Conservation (phyloP, 2,113 vertebrate species). For the Heterochromis multidens region DNA sequence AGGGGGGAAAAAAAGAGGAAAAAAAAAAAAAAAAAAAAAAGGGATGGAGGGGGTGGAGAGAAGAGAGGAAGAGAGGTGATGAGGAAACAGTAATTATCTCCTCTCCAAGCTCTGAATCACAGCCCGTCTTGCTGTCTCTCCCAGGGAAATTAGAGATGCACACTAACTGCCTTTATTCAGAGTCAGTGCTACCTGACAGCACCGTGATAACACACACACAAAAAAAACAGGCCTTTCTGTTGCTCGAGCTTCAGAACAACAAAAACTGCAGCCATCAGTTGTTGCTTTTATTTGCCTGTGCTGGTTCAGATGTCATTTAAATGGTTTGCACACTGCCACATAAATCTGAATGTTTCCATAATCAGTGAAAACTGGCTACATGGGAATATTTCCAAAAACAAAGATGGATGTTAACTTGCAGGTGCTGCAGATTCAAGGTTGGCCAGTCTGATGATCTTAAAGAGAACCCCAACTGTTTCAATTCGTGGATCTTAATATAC, state of each 20-base stretch:
- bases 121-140: conserved; percentile 77
- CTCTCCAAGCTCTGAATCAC: conserved; percentile 91
- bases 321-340: background rate
- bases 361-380: background rate
- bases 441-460: background rate
- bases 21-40: conserved; percentile 56
- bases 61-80: conserved; percentile 77
- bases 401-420: background rate
- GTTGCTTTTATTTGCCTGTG: no score
- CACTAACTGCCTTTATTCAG: conserved; percentile 51
- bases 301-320: background rate
- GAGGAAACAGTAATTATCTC: conserved; percentile 95
- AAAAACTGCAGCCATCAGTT: background rate
- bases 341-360: background rate
- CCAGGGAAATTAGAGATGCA: conserved; percentile 59
- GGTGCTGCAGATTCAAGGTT: background rate
- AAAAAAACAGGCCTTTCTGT: conserved; percentile 3
- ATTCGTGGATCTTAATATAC: background rate
- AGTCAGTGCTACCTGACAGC: conserved; percentile 50
- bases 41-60: background rate
- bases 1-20: conserved; percentile 85
- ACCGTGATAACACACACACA: background rate
- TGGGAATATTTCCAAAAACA: background rate
- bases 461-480: background rate
- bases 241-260: background rate